phyloP scores from a whole-genome alignment of 2,113 vertebrate species.

The Apodemus sylvaticus region DNA sequence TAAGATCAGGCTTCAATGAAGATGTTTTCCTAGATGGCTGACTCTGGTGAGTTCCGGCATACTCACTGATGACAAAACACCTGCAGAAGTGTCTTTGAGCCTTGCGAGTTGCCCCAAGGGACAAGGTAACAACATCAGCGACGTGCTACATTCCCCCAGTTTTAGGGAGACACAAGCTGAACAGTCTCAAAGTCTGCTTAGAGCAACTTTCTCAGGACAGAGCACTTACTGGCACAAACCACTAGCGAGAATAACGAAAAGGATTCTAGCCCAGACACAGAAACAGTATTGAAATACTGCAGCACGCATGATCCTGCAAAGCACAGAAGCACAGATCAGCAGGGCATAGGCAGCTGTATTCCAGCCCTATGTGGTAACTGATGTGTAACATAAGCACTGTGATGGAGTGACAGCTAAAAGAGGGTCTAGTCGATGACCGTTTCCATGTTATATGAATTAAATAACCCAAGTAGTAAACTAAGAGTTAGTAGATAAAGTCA shows the following conservation, averaged over 20 bases:
- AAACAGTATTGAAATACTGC: constrained; percentile 56
- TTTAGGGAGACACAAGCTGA: constrained; percentile 77
- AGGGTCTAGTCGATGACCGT: background rate
- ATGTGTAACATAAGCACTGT: background rate
- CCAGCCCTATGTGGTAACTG: background rate
- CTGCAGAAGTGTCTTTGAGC: constrained; percentile 74
- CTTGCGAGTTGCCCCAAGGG: constrained; percentile 68
- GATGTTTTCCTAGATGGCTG: constrained; percentile 63
- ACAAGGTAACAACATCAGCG: constrained; percentile 75
- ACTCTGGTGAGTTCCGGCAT: constrained; percentile 70
- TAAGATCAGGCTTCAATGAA: constrained; percentile 72
- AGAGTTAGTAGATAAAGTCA: background rate
- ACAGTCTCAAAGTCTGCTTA: constrained; percentile 70
- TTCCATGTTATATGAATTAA: background rate
- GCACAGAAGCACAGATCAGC: constrained; percentile 50
- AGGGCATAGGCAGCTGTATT: background rate
- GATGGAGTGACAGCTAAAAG: background rate
- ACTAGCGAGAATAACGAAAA: constrained; percentile 69
- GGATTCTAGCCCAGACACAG: constrained; percentile 67
- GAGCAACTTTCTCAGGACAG: constrained; percentile 72
- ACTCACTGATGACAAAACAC: constrained; percentile 71
- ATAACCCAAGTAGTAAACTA: constrained; percentile 25
- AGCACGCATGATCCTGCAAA: background rate
- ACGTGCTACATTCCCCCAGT: constrained; percentile 67
- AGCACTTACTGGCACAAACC: constrained; percentile 75